phyloP scores from a whole-genome alignment of 2,888 invertebrate genomes.

The Diadromus collaris region DNA sequence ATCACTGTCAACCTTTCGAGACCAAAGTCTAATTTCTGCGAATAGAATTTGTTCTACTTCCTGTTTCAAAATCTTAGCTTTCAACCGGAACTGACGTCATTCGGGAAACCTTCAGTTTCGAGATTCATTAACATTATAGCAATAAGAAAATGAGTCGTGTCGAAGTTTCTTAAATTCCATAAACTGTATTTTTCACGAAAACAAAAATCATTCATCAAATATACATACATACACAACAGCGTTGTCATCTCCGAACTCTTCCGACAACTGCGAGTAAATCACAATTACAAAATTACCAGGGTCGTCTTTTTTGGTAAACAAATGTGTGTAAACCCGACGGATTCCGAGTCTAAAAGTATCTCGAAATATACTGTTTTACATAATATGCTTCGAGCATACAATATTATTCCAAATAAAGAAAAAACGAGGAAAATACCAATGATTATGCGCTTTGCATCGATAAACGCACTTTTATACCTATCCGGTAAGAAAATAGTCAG shows the following conservation, averaged over 20 bases:
- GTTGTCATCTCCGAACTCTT: neutral
- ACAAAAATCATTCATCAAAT: slow-evolving; percentile 16
- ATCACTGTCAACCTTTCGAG: neutral
- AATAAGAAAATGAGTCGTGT: neutral
- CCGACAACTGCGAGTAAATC: slow-evolving; percentile 26
- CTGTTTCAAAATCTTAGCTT: too few relatives aligned
- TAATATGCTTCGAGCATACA: slow-evolving; percentile 25
- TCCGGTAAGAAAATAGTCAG: slow-evolving; percentile 42
- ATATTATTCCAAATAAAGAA: slow-evolving; percentile 6
- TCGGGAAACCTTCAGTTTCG: too few relatives aligned
- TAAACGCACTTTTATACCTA: slow-evolving; percentile 34
- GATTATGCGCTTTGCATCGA: slow-evolving; percentile 24
- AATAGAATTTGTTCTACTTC: neutral
- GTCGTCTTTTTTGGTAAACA: slow-evolving; percentile 8
- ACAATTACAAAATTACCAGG: slow-evolving; percentile 41
- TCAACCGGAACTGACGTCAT: too few relatives aligned
- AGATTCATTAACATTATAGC: neutral
- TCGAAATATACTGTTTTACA: neutral
- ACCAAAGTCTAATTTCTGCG: neutral
- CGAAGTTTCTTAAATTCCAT: slow-evolving; percentile 15
- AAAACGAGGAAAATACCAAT: neutral
- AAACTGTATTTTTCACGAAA: slow-evolving; percentile 46
- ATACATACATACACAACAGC: slow-evolving; percentile 39
- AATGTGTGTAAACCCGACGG: slow-evolving; percentile 22
- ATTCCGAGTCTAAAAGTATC: slow-evolving; percentile 13